Evolutionary conservation across 2,113 vertebrate genomes (phyloP).

Genomic region (Oryzias curvinotus): DNA sequence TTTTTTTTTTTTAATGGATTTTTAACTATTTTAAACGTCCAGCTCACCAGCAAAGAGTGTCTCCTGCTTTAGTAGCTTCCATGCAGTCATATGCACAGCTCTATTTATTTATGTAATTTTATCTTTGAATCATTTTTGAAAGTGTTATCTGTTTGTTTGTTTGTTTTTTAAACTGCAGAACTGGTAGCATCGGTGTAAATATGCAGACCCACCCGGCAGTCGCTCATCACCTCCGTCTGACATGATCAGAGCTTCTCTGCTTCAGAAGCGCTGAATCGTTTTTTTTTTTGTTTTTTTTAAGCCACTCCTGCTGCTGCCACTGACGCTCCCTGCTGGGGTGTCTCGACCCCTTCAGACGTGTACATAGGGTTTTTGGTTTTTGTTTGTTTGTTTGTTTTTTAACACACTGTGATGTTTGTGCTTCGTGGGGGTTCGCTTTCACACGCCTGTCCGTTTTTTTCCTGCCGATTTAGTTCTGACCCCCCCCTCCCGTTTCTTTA

Average conservation of each 20-base stretch:
- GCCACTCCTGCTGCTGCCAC: slow-evolving; percentile 32
- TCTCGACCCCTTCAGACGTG: slow-evolving; percentile 26
- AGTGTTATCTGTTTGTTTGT: slow-evolving; percentile 42
- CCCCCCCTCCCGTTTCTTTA: slow-evolving; percentile 3
- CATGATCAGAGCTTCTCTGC: slow-evolving; percentile 11
- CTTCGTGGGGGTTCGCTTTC: slow-evolving; percentile 24
- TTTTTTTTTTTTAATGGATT: neutral
- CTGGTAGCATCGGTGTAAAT: slow-evolving; percentile 71
- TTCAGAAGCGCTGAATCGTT: slow-evolving; percentile 37
- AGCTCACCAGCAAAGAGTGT: slow-evolving; percentile 22
- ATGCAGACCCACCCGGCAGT: slow-evolving; percentile 52
- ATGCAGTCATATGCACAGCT: slow-evolving; percentile 68
- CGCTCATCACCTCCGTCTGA: slow-evolving; percentile 24
- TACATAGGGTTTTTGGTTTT: slow-evolving; percentile 28
- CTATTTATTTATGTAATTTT: slow-evolving; percentile 74
- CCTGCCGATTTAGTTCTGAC: slow-evolving; percentile 12
- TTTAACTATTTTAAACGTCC: slow-evolving; percentile 4
- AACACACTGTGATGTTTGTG: slow-evolving; percentile 64
- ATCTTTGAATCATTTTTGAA: slow-evolving; percentile 50
- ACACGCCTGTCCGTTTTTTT: slow-evolving; percentile 10
- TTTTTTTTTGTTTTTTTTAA: neutral
- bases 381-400: slow-evolving; percentile 18
- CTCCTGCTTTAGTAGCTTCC: slow-evolving; percentile 48
- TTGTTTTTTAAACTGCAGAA: slow-evolving; percentile 52
- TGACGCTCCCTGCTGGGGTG: slow-evolving; percentile 10